Evolutionary conservation across 1,140 invertebrate species (phyloP), one percentile per base, ranked within the genome.

Genomic region (Euwallacea similis): DNA sequence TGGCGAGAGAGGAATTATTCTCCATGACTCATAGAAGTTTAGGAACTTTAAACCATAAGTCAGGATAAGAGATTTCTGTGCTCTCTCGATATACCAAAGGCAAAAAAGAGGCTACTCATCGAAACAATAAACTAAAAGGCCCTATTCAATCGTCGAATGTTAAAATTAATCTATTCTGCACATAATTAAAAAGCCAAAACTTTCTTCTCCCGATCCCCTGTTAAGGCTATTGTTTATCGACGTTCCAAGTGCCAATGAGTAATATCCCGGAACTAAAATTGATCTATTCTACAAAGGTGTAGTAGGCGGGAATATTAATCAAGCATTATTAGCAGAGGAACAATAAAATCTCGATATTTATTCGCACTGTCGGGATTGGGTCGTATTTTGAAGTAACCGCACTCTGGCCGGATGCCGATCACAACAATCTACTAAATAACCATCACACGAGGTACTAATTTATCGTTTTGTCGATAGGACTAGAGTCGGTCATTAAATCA

Each of bases 271-370:
- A 66, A 53, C 64, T 66, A 66, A 58, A 66, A 56, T 66, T 66
- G 64, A 66, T 66, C 54, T 55, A 66, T 66, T 56, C 50, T 10
- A 11, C 64, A 44, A 66, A 66, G 64, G 42, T 56, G 50, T 58
- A 66, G 41, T 58, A 66, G 53, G 53, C 16, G 53, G 41, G 64
- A 69, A 69, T 42, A 69, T 69, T 60, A 69, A 69, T 69, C 66
- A 69, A 69, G 41, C n/a, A 61, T 69, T 69, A 62, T 69, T 69
- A 69, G 66, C 66, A 69, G 46, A 69, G 66, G 66, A 69, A 69
- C 66, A 69, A 69, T 69, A 69, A 69, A 69, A 69, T 61, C 61
- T 47, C 56, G 41, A 69, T 60, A 69, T 69, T 60, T 69, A 69
- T 69, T 69, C 66, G 66, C 42, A 16, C 64, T 33, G 16, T 44